A percentile compares a stretch with the other conserved stretches of the same genome.
Conservation (phyloP, 2,113 vertebrate species). For the Sturnira hondurensis region DNA sequence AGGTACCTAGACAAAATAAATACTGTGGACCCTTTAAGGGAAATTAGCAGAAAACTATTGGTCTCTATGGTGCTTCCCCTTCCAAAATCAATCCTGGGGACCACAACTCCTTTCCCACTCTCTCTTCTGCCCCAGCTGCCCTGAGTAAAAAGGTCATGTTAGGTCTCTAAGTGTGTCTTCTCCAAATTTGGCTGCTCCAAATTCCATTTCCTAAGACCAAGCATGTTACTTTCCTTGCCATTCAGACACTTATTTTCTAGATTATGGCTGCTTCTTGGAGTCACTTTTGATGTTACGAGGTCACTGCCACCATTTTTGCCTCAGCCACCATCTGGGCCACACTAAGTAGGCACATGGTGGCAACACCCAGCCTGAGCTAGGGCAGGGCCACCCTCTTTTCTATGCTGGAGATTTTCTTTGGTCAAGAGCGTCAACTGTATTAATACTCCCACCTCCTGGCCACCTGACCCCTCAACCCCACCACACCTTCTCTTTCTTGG, state of each 20-base stretch:
- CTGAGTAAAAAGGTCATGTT: neutral
- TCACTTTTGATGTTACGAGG: neutral
- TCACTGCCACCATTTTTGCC: neutral
- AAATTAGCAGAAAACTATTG: neutral
- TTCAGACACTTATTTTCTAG: neutral
- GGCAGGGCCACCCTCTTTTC: neutral
- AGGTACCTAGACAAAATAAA: neutral
- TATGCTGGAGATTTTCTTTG: neutral
- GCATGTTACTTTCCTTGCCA: neutral
- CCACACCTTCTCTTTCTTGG: neutral
- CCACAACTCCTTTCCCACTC: neutral
- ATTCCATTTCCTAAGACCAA: too few species aligned
- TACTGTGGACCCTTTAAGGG: neutral
- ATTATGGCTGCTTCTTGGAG: neutral
- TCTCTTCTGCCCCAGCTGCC: neutral
- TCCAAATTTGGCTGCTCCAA: neutral
- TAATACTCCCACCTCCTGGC: neutral
- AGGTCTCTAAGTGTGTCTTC: neutral
- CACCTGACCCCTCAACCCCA: too few species aligned
- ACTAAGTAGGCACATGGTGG: rapidly evolving
- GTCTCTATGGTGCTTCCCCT: rapidly evolving
- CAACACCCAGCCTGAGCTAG: rapidly evolving
- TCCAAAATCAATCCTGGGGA: too few species aligned
- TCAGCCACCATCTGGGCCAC: neutral
- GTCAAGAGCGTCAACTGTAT: neutral